phyloP scores from a whole-genome alignment of 2,113 vertebrate species.

The Grantiella picta region DNA sequence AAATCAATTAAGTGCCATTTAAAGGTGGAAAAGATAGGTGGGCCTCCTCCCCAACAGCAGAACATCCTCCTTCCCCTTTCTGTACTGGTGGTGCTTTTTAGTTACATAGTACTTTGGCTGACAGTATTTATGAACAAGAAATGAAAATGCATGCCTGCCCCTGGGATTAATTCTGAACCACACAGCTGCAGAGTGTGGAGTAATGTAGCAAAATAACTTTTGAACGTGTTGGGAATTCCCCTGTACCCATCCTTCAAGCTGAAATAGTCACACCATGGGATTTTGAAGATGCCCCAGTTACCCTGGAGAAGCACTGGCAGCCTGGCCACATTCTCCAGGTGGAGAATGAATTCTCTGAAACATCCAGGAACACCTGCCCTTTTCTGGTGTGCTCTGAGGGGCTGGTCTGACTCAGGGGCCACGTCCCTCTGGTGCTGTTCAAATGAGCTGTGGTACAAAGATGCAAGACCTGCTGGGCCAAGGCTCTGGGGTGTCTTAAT shows the following conservation, averaged over 20 bases:
- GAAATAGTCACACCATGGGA: background rate
- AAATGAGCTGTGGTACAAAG: background rate
- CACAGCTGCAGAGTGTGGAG: fast-evolving
- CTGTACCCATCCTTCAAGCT: background rate
- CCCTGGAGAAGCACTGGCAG: background rate
- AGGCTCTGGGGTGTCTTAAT: background rate
- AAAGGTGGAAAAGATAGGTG: background rate
- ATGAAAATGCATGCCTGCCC: background rate
- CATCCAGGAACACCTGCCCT: background rate
- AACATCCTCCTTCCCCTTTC: background rate
- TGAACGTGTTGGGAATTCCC: background rate
- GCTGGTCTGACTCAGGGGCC: too few relatives aligned
- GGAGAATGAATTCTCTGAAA: background rate
- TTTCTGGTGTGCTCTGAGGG: background rate
- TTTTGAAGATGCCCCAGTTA: background rate
- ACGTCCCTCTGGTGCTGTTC: background rate
- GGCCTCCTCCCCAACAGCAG: background rate
- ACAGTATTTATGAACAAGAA: background rate
- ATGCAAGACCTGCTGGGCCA: background rate
- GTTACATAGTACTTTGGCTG: background rate
- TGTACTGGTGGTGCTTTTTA: background rate
- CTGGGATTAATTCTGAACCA: background rate
- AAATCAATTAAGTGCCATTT: background rate
- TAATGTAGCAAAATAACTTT: background rate
- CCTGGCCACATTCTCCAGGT: background rate